Evolutionary conservation across 1,140 invertebrate genomes (phyloP).

Genomic region (Drosophila takahashii): DNA sequence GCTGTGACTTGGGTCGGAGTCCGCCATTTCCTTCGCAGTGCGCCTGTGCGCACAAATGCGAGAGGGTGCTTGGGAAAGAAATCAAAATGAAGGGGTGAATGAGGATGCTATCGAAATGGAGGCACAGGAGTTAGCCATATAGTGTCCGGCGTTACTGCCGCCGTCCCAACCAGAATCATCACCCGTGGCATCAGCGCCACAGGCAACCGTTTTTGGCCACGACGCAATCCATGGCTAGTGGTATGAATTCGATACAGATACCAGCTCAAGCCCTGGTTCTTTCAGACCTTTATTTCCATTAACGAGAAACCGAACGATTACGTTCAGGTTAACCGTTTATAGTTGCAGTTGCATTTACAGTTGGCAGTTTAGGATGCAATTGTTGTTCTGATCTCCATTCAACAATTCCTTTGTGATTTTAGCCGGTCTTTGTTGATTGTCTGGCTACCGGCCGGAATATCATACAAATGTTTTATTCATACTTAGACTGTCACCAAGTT

Average conservation of each 20-base stretch:
- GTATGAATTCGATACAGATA: conserved; percentile 19
- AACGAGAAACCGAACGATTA: conserved; percentile 28
- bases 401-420: conserved; percentile 66
- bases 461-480: conserved; percentile 75
- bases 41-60: conserved; percentile 69
- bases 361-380: conserved; percentile 27
- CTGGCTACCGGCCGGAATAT: conserved; percentile 64
- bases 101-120: conserved; percentile 54
- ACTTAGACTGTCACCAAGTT: conserved; percentile 56
- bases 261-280: conserved; percentile 10
- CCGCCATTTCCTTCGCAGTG: conserved; percentile 76
- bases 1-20: conserved; percentile 34
- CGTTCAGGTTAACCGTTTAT: conserved; percentile 27
- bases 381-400: conserved; percentile 53
- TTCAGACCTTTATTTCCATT: conserved; percentile 7
- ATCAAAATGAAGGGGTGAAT: conserved; percentile 1
- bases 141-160: conserved; percentile 50
- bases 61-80: conserved; percentile 22
- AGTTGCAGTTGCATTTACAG: conserved; percentile 17
- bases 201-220: conserved; percentile 70
- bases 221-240: conserved; percentile 45
- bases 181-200: conserved; percentile 37
- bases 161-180: conserved; percentile 66
- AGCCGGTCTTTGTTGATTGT: conserved; percentile 42
- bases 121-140: conserved; percentile 57